Percentiles rank a stretch among this genome's conserved stretches.
Conservation (phyloP, 2,888 invertebrate genomes). For the Arrhopalites spinosus region DNA sequence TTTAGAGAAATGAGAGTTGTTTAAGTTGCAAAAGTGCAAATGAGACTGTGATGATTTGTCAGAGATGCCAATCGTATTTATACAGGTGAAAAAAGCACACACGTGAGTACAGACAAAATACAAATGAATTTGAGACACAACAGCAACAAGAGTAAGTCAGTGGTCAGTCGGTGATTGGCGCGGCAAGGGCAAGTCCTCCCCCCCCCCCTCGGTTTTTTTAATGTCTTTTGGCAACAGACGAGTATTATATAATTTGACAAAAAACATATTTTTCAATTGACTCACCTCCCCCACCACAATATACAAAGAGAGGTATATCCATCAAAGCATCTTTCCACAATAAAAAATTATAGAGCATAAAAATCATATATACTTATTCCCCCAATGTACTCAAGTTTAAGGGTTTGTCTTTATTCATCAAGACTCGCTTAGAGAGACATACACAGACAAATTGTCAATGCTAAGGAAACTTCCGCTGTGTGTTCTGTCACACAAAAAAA, state of each 20-base stretch:
- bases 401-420: neutral
- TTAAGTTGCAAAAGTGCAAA: conserved; percentile 10
- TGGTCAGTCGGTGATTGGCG: conserved; percentile 30
- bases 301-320: neutral
- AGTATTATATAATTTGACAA: neutral
- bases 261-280: neutral
- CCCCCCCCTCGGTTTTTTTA: neutral
- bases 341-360: neutral
- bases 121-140: neutral
- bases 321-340: neutral
- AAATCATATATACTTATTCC: neutral
- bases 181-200: conserved; percentile 22
- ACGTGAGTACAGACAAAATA: neutral
- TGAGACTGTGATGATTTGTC: conserved; percentile 23
- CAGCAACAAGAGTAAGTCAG: neutral
- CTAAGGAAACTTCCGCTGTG: conserved; percentile 1
- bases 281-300: neutral
- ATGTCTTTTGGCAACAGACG: too few relatives aligned
- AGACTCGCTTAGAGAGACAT: neutral
- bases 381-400: too few relatives aligned
- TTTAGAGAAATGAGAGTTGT: neutral
- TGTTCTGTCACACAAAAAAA: neutral
- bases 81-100: neutral
- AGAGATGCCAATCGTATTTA: conserved; percentile 6
- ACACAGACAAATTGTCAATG: neutral